A percentile compares a stretch with the other conserved stretches of the same genome.
These are phyloP conservation scores for Tauraco erythrolophus DNA, from an alignment of 2,113 vertebrate genomes.

Conservation along the genomic window DNA sequence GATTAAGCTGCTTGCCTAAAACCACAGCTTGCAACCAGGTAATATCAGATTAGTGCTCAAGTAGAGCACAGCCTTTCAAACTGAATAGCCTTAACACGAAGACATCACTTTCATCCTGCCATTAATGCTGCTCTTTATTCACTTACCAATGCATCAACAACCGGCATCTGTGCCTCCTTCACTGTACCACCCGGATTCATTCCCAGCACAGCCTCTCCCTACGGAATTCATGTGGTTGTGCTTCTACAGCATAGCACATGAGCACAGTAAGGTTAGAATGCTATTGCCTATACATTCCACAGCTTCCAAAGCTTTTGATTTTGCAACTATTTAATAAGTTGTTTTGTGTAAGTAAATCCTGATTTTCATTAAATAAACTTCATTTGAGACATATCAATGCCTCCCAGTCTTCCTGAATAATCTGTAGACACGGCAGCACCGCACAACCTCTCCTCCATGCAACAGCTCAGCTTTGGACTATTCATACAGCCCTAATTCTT, in stretches of 20 bases:
- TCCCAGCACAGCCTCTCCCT: not conserved
- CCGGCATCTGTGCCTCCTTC: not conserved
- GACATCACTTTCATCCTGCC: not conserved
- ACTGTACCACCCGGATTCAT: accelerated
- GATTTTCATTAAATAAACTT: not conserved
- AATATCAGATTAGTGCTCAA: not conserved
- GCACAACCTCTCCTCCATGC: not conserved
- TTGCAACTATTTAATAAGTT: not conserved
- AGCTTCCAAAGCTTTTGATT: not conserved
- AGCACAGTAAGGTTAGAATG: not conserved
- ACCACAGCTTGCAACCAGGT: not conserved
- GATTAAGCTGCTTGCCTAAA: not conserved
- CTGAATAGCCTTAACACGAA: not conserved
- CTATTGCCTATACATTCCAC: not conserved
- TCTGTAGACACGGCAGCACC: not conserved
- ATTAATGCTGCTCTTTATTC: not conserved
- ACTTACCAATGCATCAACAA: not conserved
- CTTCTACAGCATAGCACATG: not conserved
- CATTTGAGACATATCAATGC: not conserved
- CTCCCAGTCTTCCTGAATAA: not conserved
- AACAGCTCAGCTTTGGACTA: not conserved
- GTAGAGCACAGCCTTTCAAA: not conserved
- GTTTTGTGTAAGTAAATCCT: not conserved
- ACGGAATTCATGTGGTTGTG: not conserved
- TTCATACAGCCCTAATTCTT: accelerated